phyloP scores from a whole-genome alignment of 1,140 invertebrate genomes.

The Danaus melanippus region DNA sequence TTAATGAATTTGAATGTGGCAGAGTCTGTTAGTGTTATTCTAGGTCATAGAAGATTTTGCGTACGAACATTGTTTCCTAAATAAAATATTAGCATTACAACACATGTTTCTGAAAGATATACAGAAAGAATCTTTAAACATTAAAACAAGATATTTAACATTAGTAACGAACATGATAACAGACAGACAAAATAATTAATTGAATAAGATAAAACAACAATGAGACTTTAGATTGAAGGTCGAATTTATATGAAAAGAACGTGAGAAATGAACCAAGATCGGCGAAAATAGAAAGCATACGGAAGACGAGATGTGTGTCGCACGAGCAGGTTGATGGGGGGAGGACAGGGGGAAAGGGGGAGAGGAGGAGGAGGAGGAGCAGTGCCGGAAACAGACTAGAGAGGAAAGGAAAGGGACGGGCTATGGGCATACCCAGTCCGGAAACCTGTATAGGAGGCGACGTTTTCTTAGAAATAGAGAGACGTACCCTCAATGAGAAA shows the following conservation, averaged over 20 bases:
- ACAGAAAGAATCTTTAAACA: too few relatives aligned
- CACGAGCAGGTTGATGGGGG: conserved; percentile 49
- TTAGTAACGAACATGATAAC: too few relatives aligned
- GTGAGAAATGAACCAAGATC: conserved; percentile 28
- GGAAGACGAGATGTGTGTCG: conserved; percentile 61
- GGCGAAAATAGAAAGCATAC: conserved; percentile 66
- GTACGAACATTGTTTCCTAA: too few relatives aligned
- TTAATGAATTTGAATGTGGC: too few relatives aligned
- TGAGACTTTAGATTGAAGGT: conserved; percentile 7
- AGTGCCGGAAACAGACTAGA: conserved; percentile 33
- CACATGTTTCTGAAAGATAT: too few relatives aligned
- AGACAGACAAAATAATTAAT: too few relatives aligned
- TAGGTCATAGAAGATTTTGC: too few relatives aligned
- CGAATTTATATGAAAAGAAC: conserved; percentile 19
- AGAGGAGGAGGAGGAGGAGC: conserved; percentile 39
- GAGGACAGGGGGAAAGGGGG: conserved; percentile 30
- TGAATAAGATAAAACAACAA: too few relatives aligned
- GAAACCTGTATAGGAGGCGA: conserved; percentile 28
- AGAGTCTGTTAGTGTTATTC: too few relatives aligned
- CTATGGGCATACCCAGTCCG: conserved; percentile 15
- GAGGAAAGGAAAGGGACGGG: conserved; percentile 50
- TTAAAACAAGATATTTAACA: too few relatives aligned
- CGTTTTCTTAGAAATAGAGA: conserved; percentile 50
- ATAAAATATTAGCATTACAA: too few relatives aligned
- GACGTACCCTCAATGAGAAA: conserved; percentile 39